Percentiles rank a stretch among this genome's conserved stretches.
Conservation (phyloP, 2,888 invertebrate genomes). For the Hirtodrosophila alboralis region DNA sequence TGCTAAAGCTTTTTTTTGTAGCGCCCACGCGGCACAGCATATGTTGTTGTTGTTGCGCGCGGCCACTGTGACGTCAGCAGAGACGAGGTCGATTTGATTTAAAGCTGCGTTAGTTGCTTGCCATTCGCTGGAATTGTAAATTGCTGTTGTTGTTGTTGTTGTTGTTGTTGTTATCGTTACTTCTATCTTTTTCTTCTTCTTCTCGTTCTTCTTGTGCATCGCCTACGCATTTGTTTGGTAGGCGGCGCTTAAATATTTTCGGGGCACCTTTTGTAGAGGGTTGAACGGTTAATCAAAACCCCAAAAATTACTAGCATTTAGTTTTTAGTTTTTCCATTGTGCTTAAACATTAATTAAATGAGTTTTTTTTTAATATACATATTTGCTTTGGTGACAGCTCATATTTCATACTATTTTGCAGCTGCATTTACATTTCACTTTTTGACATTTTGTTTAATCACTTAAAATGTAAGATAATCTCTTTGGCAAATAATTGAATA, state of each 20-base stretch:
- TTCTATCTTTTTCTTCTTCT: slow-evolving; percentile 20
- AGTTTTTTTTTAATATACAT: no score
- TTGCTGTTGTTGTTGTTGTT: slow-evolving; percentile 21
- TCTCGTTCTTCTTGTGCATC: slow-evolving; percentile 18
- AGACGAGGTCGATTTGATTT: slow-evolving; percentile 51
- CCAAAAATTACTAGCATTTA: no score
- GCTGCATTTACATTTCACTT: slow-evolving; percentile 47
- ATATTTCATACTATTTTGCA: slow-evolving; percentile 39
- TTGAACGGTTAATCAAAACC: slow-evolving; percentile 46
- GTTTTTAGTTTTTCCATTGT: slow-evolving; percentile 13
- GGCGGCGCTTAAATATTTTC: slow-evolving; percentile 69
- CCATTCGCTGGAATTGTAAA: slow-evolving; percentile 65
- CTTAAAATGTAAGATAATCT: slow-evolving; percentile 67
- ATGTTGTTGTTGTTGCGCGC: slow-evolving; percentile 6
- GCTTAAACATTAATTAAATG: background rate
- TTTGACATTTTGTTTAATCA: slow-evolving; percentile 41
- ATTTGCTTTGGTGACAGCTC: slow-evolving; percentile 20
- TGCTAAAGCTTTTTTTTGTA: background rate
- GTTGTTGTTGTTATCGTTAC: slow-evolving; percentile 14
- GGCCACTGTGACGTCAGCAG: slow-evolving; percentile 64
- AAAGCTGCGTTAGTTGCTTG: slow-evolving; percentile 61
- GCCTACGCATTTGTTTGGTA: slow-evolving; percentile 61
- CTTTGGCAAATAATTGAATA: slow-evolving; percentile 3
- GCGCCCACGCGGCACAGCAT: slow-evolving; percentile 41
- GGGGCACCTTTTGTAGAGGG: slow-evolving; percentile 39